These are phyloP conservation scores for Takifugu flavidus DNA, from an alignment of 2,113 vertebrate species.

Conservation along the genomic window DNA sequence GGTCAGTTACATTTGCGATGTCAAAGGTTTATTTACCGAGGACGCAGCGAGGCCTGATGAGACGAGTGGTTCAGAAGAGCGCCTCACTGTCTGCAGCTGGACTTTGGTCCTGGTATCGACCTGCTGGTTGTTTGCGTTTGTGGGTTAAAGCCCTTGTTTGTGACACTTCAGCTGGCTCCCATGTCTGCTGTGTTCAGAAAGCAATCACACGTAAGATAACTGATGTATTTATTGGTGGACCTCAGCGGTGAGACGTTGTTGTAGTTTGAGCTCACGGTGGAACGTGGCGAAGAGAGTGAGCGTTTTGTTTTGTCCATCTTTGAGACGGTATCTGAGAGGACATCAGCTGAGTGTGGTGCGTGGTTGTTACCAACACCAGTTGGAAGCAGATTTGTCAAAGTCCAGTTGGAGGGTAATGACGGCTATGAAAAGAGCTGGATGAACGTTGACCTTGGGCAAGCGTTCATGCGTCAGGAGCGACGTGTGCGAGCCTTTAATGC, in stretches of 20 bases:
- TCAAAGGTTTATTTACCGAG: too few relatives aligned
- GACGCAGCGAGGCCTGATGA: background rate
- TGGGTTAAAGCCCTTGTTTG: conserved; percentile 13
- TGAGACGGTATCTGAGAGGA: background rate
- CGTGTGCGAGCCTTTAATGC: too few relatives aligned
- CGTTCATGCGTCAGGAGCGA: too few relatives aligned
- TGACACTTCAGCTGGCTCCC: too few relatives aligned
- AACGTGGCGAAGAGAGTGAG: background rate
- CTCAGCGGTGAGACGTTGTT: too few relatives aligned
- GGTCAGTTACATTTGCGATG: background rate
- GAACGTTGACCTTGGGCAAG: background rate
- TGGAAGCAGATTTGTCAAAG: conserved; percentile 39
- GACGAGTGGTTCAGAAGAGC: background rate
- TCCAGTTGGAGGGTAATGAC: conserved; percentile 10
- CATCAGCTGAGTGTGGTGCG: background rate
- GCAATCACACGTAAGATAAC: background rate
- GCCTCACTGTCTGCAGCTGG: conserved; percentile 14
- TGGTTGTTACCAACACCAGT: conserved; percentile 18
- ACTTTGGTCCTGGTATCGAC: conserved; percentile 47
- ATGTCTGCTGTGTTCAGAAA: background rate
- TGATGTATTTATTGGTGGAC: too few relatives aligned
- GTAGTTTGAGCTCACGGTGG: too few relatives aligned
- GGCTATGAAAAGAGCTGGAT: conserved; percentile 10
- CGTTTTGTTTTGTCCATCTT: background rate
- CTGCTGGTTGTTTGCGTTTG: background rate